These are phyloP conservation scores for Leptopterna dolabrata DNA, from an alignment of 2,888 invertebrate genomes.

Conservation along the genomic window DNA sequence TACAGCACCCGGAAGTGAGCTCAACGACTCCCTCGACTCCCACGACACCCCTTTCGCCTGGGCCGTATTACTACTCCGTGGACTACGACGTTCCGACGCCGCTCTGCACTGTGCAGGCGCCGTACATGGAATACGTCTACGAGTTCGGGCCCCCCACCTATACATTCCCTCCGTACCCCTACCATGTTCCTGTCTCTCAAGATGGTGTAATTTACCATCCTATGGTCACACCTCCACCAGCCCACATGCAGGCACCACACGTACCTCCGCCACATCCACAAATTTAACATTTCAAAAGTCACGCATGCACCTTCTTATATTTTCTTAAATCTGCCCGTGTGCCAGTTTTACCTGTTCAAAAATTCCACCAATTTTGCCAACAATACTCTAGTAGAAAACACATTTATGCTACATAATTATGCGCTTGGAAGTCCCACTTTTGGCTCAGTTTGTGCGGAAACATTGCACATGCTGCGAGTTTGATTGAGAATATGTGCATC, in stretches of 20 bases:
- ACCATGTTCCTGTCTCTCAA: constrained; percentile 40
- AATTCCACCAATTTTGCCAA: not conserved
- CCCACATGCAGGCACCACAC: not conserved
- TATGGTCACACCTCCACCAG: constrained; percentile 21
- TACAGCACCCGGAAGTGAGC: constrained; percentile 60
- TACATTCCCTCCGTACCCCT: not conserved
- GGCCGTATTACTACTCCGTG: constrained; percentile 34
- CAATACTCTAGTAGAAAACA: too few relatives aligned
- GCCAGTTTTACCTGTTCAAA: not conserved
- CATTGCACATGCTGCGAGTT: too few relatives aligned
- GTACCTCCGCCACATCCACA: not conserved
- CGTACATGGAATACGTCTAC: constrained; percentile 56
- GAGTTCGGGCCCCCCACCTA: not conserved
- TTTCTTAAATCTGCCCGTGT: not conserved
- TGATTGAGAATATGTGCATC: too few relatives aligned
- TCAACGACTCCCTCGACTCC: constrained; percentile 49
- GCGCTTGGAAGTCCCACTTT: too few relatives aligned
- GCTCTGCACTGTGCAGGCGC: not conserved
- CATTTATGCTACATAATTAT: too few relatives aligned
- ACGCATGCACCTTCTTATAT: not conserved
- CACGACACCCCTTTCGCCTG: not conserved
- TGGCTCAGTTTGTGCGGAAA: too few relatives aligned
- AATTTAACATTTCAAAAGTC: not conserved
- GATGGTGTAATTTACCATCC: constrained; percentile 56
- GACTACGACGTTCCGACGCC: constrained; percentile 49